phyloP scores from a whole-genome alignment of 2,113 vertebrate genomes.

The Dolichallabes microphthalmus region DNA sequence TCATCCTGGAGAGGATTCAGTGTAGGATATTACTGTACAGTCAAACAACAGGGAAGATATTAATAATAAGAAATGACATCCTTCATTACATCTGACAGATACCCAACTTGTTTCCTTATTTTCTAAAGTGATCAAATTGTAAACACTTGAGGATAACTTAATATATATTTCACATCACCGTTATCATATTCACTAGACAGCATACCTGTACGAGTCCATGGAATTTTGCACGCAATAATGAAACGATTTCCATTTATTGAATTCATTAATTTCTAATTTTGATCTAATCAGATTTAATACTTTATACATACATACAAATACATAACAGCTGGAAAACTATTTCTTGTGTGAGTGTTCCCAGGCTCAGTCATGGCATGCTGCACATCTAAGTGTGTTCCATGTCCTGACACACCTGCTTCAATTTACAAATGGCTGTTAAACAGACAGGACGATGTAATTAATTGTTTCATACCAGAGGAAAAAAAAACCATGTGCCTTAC shows the following conservation, averaged over 20 bases:
- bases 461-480: background rate
- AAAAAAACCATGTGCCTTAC: background rate
- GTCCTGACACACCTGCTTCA: background rate
- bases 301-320: background rate
- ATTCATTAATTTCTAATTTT: background rate
- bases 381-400: background rate
- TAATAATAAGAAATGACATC: background rate
- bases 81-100: background rate
- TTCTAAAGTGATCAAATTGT: background rate
- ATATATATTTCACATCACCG: background rate
- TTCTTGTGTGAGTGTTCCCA: background rate
- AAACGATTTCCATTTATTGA: background rate
- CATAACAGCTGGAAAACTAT: background rate
- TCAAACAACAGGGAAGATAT: background rate
- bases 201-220: background rate
- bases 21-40: background rate
- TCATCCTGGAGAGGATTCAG: conserved; percentile 16
- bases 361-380: background rate
- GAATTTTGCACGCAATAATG: background rate
- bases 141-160: background rate
- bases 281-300: background rate
- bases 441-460: background rate
- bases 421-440: background rate
- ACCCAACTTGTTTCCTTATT: background rate
- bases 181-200: background rate